phyloP scores from a whole-genome alignment of 2,888 invertebrate genomes.

The Pardosa pseudoannulata region DNA sequence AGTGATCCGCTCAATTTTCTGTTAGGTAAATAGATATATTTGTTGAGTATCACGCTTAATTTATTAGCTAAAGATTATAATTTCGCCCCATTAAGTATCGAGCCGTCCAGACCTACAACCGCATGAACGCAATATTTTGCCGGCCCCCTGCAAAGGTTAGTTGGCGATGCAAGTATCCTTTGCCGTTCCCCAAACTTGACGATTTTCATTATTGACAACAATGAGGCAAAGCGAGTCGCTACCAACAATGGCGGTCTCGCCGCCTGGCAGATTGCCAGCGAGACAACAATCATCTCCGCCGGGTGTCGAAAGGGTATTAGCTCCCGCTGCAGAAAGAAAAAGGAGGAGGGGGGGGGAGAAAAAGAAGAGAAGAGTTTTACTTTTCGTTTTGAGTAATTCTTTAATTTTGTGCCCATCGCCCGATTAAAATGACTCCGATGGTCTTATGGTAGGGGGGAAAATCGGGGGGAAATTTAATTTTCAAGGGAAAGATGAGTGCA shows the following conservation, averaged over 20 bases:
- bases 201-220: conserved; percentile 72
- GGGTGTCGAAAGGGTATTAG: conserved; percentile 66
- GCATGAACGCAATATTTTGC: background rate
- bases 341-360: conserved; percentile 10
- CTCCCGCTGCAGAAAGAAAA: conserved; percentile 1
- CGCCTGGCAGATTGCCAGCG: conserved; percentile 64
- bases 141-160: conserved; percentile 41
- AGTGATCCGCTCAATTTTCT: no score
- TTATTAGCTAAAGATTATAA: no score
- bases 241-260: conserved; percentile 54
- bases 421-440: conserved; percentile 47
- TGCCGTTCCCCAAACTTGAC: conserved; percentile 64
- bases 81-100: no score
- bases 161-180: conserved; percentile 63
- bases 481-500: background rate
- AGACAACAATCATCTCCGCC: conserved; percentile 61
- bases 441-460: background rate
- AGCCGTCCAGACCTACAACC: background rate
- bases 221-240: conserved; percentile 66
- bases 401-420: conserved; percentile 48
- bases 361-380: no score
- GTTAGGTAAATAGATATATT: no score
- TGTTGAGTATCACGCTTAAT: no score
- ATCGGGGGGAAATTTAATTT: background rate
- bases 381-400: conserved; percentile 58